Evolutionary conservation across 2,888 invertebrate genomes (phyloP), one percentile per base, ranked within the genome.

Genomic region (Rhamnusium bicolor): DNA sequence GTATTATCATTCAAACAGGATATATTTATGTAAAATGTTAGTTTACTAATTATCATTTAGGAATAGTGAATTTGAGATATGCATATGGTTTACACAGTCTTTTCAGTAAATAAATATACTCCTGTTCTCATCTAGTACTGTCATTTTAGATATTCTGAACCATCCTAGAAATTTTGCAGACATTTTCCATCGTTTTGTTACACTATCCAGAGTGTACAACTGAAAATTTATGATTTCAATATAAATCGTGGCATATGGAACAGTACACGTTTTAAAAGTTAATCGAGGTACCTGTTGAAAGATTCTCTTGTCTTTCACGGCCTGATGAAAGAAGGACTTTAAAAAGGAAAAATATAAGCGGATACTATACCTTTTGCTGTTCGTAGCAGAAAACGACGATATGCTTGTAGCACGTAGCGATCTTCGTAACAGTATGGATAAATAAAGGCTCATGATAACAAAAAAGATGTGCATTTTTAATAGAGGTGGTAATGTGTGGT

Each of bases 81-180:
- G 29, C n/a, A n/a, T n/a, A n/a, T n/a, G n/a, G n/a, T n/a, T n/a
- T n/a, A n/a, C n/a, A 24, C 40, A 40, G 40, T 40, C n/a, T n/a
- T n/a, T 40, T 54, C n/a, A 24, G 7, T 10, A 21, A 46, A 18
- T 47, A 65, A 58, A 58, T 68, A 60, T 58, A 29, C 27, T 24
- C 46, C 14, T 68, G 40, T 58, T 58, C 47, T 19, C 19, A 29
- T 58, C 21, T 58, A 53, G 65, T 65, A 65, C 53, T 32, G 29
- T 32, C 65, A 65, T 53, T 65, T 65, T 65, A 65, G 53, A 63
- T 54, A 54, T 14, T 54, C 54, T 54, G 51, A 19, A 16, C 18
- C 18, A 40, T 60, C 14, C 32, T 60, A 56, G 54, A 56, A 14
- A 56, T 56, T n/a, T 27, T 56, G 53, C 54, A 27, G 14, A 27